A percentile compares a stretch with the other conserved stretches of the same genome.
These are phyloP conservation scores for Aromia moschata DNA, from an alignment of 2,888 invertebrate species.

Conservation along the genomic window DNA sequence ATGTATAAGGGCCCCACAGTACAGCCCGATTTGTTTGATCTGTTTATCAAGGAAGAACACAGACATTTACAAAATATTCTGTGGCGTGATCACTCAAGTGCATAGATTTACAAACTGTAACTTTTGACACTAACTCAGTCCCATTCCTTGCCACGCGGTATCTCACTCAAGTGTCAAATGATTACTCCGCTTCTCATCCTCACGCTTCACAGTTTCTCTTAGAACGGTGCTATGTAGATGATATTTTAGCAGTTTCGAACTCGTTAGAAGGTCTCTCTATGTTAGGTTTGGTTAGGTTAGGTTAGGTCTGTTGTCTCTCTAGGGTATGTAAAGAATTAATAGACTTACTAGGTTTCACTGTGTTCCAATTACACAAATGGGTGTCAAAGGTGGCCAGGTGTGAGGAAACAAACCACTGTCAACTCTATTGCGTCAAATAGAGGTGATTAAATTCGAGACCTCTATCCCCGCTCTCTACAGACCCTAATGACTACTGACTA, in stretches of 20 bases:
- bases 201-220: conserved; percentile 16
- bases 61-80: conserved; percentile 26
- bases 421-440: too few species aligned
- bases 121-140: conserved; percentile 24
- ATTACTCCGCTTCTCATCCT: not conserved
- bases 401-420: not conserved
- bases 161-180: conserved; percentile 6
- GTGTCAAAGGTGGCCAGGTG: too few species aligned
- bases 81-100: conserved; percentile 25
- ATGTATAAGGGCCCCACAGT: conserved; percentile 21
- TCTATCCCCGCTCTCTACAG: too few species aligned
- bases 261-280: not conserved
- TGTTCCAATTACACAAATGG: too few species aligned
- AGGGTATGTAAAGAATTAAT: not conserved
- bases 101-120: conserved; percentile 15
- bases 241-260: conserved; percentile 18
- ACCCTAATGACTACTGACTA: too few species aligned
- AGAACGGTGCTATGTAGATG: conserved; percentile 26
- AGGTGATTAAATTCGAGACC: too few species aligned
- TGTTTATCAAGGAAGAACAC: conserved; percentile 23
- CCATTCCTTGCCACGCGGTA: conserved; percentile 26
- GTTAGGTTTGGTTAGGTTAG: too few species aligned
- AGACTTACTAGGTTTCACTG: not conserved
- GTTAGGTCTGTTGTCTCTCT: too few species aligned
- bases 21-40: conserved; percentile 28